Conservation (phyloP, 2,888 invertebrate species). For the Rhagophthalmus giganteus region DNA sequence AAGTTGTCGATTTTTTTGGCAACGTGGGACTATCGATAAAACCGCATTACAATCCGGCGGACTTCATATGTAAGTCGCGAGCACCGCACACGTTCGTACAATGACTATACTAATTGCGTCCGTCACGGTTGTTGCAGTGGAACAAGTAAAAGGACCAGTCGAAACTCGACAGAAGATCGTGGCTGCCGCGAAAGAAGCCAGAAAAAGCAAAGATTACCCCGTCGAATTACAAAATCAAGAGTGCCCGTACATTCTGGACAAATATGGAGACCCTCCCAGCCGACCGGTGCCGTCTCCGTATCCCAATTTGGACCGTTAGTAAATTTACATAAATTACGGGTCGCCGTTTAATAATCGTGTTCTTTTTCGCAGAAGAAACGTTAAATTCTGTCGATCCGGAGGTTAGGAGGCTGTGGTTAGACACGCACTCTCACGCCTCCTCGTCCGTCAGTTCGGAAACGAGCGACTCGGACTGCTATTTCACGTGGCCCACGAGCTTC, state of each 20-base stretch:
- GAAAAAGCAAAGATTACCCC: conserved; percentile 62
- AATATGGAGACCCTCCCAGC: conserved; percentile 45
- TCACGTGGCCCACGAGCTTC: conserved; percentile 74
- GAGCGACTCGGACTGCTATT: conserved; percentile 64
- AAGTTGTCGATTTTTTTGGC: conserved; percentile 73
- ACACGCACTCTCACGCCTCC: conserved; percentile 70
- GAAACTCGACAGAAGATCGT: conserved; percentile 70
- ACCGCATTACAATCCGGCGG: conserved; percentile 83
- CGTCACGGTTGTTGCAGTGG: conserved; percentile 65
- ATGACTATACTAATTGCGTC: no score
- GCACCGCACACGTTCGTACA: no score
- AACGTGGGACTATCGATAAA: conserved; percentile 71
- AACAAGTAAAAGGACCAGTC: conserved; percentile 71
- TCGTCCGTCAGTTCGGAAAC: conserved; percentile 65
- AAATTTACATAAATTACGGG: background rate
- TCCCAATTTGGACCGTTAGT: conserved; percentile 53
- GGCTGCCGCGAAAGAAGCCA: conserved; percentile 65
- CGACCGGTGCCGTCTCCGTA: conserved; percentile 47
- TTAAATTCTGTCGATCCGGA: conserved; percentile 60
- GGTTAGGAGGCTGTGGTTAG: conserved; percentile 69
- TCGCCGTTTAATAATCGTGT: background rate
- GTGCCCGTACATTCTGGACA: conserved; percentile 49
- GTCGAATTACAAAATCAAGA: conserved; percentile 57
- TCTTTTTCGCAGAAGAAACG: conserved; percentile 54
- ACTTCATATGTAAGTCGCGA: conserved; percentile 78